Evolutionary conservation across 2,797 vertebrate genomes (phyloP), one percentile per base, ranked within the genome.

Genomic region (Cottoperca gobio): DNA sequence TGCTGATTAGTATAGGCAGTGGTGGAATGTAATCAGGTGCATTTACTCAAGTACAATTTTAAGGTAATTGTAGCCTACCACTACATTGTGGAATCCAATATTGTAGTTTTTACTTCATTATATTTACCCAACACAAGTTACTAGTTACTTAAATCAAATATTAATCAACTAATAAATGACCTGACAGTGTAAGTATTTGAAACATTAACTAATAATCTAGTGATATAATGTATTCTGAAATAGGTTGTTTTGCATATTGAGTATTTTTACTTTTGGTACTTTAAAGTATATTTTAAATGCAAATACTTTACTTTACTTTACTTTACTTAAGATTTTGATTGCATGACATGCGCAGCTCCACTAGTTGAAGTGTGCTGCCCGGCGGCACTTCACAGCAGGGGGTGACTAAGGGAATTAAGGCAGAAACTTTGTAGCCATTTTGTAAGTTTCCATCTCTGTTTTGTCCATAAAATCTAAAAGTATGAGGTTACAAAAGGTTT

Each of bases 401-500:
- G 6, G 23, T 19, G 33, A 70, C 8, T 55, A 23, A 46, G 24
- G 19, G 24, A 59, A 67, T 67, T 23, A 50, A 48, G 8, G 43
- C 50, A 31, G 28, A 12, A 52, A 71, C 48, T 61, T 57, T 16
- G 0, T 35, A 50, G 45, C n/a, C 31, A 46, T 63, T 70, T 75
- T 57, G 17, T 19, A 33, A 48, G 37, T 67, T 78, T 68, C 74
- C 21, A 3, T 50, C 1, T 6, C 12, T 8, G 9, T 43, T 74
- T 70, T 58, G 40, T 50, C 28, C 16, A 39, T 43, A 31, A 49
- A 46, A 43, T 76, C 49, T 40, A 49, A 35, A 77, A 35, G 37
- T 70, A 53, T 69, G 24, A 74, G 68, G 42, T 72, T 42, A 60
- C 24, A 53, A 59, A 62, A 61, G 68, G 64, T 63, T 11, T 37